Evolutionary conservation across 2,888 invertebrate genomes (phyloP).

Genomic region (Pelosia muscerda): DNA sequence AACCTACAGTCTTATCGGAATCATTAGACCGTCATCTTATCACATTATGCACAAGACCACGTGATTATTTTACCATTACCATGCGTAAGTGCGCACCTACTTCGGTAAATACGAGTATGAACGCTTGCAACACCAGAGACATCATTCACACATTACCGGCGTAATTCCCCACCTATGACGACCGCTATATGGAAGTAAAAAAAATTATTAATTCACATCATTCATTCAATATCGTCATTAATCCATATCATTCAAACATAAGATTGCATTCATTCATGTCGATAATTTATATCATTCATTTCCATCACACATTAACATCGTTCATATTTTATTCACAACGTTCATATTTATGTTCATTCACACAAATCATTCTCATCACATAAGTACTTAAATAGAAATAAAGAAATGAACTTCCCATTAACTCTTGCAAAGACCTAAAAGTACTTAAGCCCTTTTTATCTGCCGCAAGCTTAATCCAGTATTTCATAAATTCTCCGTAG

Average conservation of each 20-base stretch:
- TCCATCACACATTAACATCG: no score
- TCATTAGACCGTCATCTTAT: neutral
- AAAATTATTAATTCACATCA: neutral
- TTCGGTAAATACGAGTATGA: neutral
- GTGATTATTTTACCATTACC: neutral
- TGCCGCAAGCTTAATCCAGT: slow-evolving; percentile 13
- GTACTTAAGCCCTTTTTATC: neutral
- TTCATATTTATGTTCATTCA: neutral
- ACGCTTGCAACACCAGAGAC: neutral
- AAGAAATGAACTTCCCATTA: neutral
- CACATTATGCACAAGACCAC: neutral
- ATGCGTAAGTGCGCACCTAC: neutral
- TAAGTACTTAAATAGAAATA: neutral
- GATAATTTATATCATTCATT: no score
- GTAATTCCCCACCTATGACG: neutral
- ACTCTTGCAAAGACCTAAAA: neutral
- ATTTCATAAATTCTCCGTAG: slow-evolving; percentile 13
- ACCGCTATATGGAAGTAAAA: neutral
- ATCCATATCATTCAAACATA: no score
- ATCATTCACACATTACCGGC: neutral
- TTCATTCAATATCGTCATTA: neutral
- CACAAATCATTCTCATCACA: neutral
- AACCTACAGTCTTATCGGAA: neutral
- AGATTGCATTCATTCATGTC: no score
- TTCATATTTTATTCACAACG: neutral